Percentiles rank a stretch among this genome's conserved stretches.
phyloP scores from a whole-genome alignment of 2,113 vertebrate species.

The Cathartes aura region DNA sequence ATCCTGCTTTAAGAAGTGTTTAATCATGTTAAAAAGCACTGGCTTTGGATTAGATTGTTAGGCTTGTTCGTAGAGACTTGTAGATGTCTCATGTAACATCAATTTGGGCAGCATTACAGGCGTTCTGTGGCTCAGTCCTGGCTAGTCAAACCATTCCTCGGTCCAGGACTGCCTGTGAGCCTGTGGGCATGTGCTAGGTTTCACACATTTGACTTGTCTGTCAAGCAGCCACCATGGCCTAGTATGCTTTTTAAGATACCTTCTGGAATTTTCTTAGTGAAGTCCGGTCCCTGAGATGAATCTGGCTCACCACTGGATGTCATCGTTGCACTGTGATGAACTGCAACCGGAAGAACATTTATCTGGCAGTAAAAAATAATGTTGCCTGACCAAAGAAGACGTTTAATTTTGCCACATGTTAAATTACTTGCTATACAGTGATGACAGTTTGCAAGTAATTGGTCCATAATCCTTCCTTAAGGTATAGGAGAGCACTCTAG shows the following conservation, averaged over 20 bases:
- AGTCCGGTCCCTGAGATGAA: not conserved
- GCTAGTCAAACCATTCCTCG: not conserved
- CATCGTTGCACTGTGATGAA: conserved; percentile 37
- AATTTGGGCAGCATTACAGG: not conserved
- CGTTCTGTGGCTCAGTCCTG: not conserved
- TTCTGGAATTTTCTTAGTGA: conserved; percentile 13
- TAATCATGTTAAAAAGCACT: not conserved
- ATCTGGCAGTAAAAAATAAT: not conserved
- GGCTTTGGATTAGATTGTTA: not conserved
- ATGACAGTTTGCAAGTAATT: not conserved
- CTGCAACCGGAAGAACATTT: not conserved
- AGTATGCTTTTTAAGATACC: not conserved
- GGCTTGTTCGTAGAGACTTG: not conserved
- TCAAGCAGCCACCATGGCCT: not conserved
- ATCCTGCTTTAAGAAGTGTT: not conserved
- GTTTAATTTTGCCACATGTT: not conserved
- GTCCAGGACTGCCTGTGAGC: not conserved
- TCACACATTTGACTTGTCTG: not conserved
- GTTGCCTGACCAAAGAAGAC: not conserved
- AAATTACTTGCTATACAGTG: not conserved
- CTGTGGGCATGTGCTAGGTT: not conserved
- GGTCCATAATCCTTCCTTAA: not conserved
- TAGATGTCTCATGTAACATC: fast-evolving
- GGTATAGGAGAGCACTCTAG: not conserved
- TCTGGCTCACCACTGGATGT: conserved; percentile 73